Base-by-base conservation (phyloP, 1,140 invertebrate genomes). In the Papilio polytes region DNA sequence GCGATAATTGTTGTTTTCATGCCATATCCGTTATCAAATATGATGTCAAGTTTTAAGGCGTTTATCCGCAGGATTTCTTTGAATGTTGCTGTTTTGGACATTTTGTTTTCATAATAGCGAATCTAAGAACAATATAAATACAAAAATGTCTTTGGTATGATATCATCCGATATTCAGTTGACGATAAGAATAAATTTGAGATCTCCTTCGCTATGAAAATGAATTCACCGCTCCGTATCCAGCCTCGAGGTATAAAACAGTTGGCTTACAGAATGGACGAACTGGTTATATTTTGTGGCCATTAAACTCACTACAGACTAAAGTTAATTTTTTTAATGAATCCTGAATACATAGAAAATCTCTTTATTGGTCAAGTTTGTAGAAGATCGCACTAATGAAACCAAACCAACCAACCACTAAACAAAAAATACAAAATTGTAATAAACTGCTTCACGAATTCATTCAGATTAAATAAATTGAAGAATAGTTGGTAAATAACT, bases 231-330 rank as follows among this genome's bases (percentile, higher is more conserved):
- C 44, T 76, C 10, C 72, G n/a, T 41, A 76, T 6, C 20, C 3
- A 22, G 41, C 12, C 74, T 48, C 20, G 74, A 85, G 81, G 89
- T 90, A 87, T 92, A 91, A 92, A 92, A 89, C 85, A 86, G 85
- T 81, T 81, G 90, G 89, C 90, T 92, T 91, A 89, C 86, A 82
- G 88, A 83, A 84, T 86, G 86, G 87, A 87, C 88, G 85, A 82
- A 81, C 81, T 85, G 72, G 78, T 80, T 48, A 70, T 53, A 48
- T 20, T 73, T 81, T 70, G 74, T 20, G 83, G 87, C 87, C 82
- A 84, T 59, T 41, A 80, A 63, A 74, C 53, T 12, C n/a, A 76
- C 53, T 74, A 18, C 44, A 78, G 2, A 13, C 2, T 18, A 9
- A 20, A 56, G 18, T 9, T 56, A 20, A n/a, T 56, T 56, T 9